Evolutionary conservation across 1,140 invertebrate species (phyloP), one percentile per base, ranked within the genome.

Genomic region (Drosophila takahashii): DNA sequence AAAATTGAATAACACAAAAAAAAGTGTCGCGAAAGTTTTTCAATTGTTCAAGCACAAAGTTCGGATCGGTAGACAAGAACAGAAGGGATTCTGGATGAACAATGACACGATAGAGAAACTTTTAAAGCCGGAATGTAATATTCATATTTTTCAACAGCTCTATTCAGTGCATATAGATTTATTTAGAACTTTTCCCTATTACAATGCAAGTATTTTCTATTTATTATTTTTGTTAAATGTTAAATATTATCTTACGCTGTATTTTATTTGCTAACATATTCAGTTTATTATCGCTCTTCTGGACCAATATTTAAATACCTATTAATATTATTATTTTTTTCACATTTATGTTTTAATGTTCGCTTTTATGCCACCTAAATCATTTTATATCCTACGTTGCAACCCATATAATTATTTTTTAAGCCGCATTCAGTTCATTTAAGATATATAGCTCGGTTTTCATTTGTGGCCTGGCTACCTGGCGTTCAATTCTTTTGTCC

Each of bases 21-120:
- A 66, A 86, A 87, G 79, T 83, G 84, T 84, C 79, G 78, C 60
- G 76, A 87, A 89, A 87, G 79, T 79, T 89, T 87, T 87, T 84
- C 84, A 87, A 89, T 87, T 87, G 83, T 89, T 85, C 60, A 70
- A 73, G 48, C 58, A 60, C 44, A 78, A 87, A 86, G 75, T 83
- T 81, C 39, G 51, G 26, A 60, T 61, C 51, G 52, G 16, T 22
- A 22, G 42, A 41, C 15, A 37, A n/a, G 37, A 50, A 39, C 16
- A 15, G 26, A 56, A 32, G 13, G 61, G 41, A 52, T 36, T 36
- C 44, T 36, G 29, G 44, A 45, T 16, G 47, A 79, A 60, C 52
- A 74, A 60, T 44, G 56, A 56, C 42, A 59, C 34, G 37, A 59
- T 57, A 67, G 58, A 44, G 27, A 15, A 53, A 27, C 18, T 52